Base-by-base conservation (phyloP, 35 echinoderm and acorn worm species). In the Lytechinus pictus region DNA sequence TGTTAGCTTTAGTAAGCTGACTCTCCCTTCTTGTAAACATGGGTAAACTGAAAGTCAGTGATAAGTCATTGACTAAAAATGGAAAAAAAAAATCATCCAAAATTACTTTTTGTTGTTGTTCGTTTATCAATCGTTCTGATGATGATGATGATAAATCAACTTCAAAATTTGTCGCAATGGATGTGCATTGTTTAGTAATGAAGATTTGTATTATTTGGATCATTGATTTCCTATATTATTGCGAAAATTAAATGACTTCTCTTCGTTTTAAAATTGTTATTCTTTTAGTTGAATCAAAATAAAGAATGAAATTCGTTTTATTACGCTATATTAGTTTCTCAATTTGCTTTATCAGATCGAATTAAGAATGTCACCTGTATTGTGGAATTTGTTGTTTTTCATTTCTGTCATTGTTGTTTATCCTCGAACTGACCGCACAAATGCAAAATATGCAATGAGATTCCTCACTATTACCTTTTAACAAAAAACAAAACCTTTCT, bases 31-130 rank as follows among this genome's bases (percentile, higher is more conserved):
- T 24, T 24, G 66, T 79, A 79, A 79, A 79, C 66, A 79, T 79
- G 66, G 66, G 16, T 79, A 79, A 79, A 79, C 66, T 79, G 66
- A 24, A 79, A 79, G 66, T 79, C 66, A 79, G 66, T 79, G 66
- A 79, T 79, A 79, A 79, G 66, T 79, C 66, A 79, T 79, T 79
- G 66, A 7, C 19, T 5, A 16, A 79, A 44, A 4, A 7, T 79
- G 56, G 56, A 58, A 44, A 44, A 44, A n/a, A 44, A 44, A 44
- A 58, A 13, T 58, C 56, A 13, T 2, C 56, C 56, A 9, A 11
- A 9, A 57, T 8, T 9, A 11, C 12, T 57, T 57, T 57, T 13
- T 72, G 10, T 21, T 13, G 14, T 72, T 72, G 4, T 72, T 24
- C 61, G 24, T 72, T 21, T 72, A 14, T 3, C 1, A 21, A 72